phyloP scores from a whole-genome alignment of 2,888 invertebrate species.

The Xiphydria camelus region DNA sequence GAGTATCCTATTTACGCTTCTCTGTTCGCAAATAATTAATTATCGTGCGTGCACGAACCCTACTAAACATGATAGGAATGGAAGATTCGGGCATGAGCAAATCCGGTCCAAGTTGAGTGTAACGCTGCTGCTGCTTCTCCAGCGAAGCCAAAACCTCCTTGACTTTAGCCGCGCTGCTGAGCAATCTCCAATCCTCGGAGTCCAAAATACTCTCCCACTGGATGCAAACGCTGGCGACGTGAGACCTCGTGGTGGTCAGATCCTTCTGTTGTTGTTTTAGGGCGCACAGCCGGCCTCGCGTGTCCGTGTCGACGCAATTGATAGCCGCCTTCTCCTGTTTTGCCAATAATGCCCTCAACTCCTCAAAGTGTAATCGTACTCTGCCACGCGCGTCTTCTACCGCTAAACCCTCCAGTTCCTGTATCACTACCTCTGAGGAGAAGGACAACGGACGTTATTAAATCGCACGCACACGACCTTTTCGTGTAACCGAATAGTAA shows the following conservation, averaged over 20 bases:
- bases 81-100: conserved; percentile 61
- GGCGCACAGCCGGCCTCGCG: conserved; percentile 60
- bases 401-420: conserved; percentile 42
- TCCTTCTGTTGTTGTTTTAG: conserved; percentile 62
- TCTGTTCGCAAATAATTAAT: not conserved
- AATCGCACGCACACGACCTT: too few species aligned
- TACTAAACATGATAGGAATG: conserved; percentile 65
- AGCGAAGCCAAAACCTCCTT: conserved; percentile 59
- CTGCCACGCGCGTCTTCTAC: conserved; percentile 51
- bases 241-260: conserved; percentile 59
- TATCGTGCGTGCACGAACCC: conserved; percentile 45
- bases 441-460: too few species aligned
- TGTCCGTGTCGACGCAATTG: conserved; percentile 62
- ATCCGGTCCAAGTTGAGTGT: conserved; percentile 60
- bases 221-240: conserved; percentile 61
- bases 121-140: conserved; percentile 63
- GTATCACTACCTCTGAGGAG: conserved; percentile 49
- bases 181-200: conserved; percentile 61
- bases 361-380: conserved; percentile 61
- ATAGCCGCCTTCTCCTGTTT: conserved; percentile 62
- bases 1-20: not conserved
- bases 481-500: too few species aligned
- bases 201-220: conserved; percentile 61
- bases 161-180: conserved; percentile 59
- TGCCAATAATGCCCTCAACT: conserved; percentile 59